These are phyloP conservation scores for Varanus salvator DNA, from an alignment of 2,113 vertebrate genomes.

Conservation along the genomic window DNA sequence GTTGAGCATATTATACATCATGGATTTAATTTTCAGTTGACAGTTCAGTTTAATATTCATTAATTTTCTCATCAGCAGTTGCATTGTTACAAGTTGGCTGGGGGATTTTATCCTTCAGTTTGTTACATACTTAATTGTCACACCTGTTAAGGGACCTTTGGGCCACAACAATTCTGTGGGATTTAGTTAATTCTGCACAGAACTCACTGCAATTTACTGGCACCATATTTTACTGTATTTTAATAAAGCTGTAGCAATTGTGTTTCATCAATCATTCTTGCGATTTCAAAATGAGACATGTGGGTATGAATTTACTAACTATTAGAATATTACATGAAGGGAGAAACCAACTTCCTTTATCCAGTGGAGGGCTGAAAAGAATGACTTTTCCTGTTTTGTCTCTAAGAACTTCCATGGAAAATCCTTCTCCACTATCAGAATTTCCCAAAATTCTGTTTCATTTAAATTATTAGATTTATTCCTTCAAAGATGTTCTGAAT, in stretches of 20 bases:
- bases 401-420: background rate
- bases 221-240: conserved; percentile 15
- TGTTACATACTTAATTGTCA: conserved; percentile 51
- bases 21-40: conserved; percentile 64
- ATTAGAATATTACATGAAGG: background rate
- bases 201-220: conserved; percentile 1
- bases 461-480: background rate
- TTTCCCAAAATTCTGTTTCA: background rate
- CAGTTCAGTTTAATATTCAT: conserved; percentile 62
- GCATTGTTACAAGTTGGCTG: conserved; percentile 43
- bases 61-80: conserved; percentile 51
- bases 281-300: background rate
- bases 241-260: conserved; percentile 26
- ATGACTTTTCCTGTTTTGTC: background rate
- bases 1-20: background rate
- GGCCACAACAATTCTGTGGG: conserved; percentile 2
- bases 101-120: conserved; percentile 49
- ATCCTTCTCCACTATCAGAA: background rate
- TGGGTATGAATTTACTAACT: background rate
- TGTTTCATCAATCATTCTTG: conserved; percentile 35
- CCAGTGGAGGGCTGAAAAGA: background rate
- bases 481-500: background rate
- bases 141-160: conserved; percentile 42
- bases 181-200: conserved; percentile 34
- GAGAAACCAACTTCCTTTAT: background rate